phyloP scores from a whole-genome alignment of 2,113 vertebrate species.

The Motacilla alba region DNA sequence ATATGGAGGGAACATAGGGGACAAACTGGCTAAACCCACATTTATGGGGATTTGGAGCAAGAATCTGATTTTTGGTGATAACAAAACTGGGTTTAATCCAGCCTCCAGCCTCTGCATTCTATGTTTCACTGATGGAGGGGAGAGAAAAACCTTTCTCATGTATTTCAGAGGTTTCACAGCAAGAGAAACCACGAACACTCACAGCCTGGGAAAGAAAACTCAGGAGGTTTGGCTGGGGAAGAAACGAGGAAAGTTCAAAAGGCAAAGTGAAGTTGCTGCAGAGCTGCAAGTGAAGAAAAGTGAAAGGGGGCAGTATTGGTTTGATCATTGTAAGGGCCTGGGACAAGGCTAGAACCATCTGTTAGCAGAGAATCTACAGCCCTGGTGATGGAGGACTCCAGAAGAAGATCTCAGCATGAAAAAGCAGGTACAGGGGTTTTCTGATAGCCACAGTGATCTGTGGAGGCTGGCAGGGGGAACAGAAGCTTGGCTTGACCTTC shows the following conservation, averaged over 20 bases:
- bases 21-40: neutral
- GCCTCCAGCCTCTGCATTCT: neutral
- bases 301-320: neutral
- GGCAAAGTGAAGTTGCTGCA: neutral
- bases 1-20: neutral
- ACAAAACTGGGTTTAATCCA: neutral
- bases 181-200: neutral
- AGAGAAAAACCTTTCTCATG: rapidly evolving
- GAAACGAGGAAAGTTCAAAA: neutral
- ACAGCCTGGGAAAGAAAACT: neutral
- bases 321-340: neutral
- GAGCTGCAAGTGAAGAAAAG: neutral
- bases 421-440: neutral
- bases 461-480: neutral
- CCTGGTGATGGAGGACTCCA: neutral
- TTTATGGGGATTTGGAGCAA: neutral
- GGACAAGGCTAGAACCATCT: neutral
- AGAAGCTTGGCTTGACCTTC: neutral
- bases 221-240: neutral
- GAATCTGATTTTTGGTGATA: neutral
- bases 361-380: neutral
- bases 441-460: neutral
- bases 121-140: neutral
- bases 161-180: neutral
- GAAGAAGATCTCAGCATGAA: neutral